Evolutionary conservation across 2,113 vertebrate genomes (phyloP).

Genomic region (Hypanus sabinus): DNA sequence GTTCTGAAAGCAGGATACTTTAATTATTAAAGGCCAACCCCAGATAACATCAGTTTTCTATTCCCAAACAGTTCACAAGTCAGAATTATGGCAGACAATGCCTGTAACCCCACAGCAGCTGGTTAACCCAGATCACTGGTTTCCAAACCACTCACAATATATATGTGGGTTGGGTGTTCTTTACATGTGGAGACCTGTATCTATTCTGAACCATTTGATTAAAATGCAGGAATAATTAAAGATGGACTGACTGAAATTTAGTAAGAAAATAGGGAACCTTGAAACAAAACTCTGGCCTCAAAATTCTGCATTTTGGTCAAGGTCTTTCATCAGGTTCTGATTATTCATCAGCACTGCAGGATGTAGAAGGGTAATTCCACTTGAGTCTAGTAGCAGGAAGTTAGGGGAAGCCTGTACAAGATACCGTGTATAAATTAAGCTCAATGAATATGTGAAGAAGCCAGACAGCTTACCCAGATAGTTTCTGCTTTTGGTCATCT

Average conservation of each 20-base stretch:
- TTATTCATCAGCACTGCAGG: neutral
- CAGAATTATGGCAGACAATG: too few relatives aligned
- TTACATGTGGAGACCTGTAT: too few relatives aligned
- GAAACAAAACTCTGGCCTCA: neutral
- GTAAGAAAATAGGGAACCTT: neutral
- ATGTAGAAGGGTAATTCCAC: neutral
- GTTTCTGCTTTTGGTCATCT: constrained; percentile 57
- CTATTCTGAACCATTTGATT: too few relatives aligned
- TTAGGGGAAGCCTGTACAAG: neutral
- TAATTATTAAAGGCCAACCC: too few relatives aligned
- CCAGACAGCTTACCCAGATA: constrained; percentile 52
- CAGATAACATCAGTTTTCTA: too few relatives aligned
- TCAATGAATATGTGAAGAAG: neutral
- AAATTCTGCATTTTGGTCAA: neutral
- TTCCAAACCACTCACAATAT: too few relatives aligned
- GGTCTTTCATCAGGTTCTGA: too few relatives aligned
- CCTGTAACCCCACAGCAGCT: too few relatives aligned
- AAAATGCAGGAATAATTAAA: neutral
- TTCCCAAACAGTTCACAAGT: too few relatives aligned
- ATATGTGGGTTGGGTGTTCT: too few relatives aligned
- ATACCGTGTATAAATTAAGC: neutral
- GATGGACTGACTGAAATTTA: neutral
- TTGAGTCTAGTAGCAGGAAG: neutral
- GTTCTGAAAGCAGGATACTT: too few relatives aligned
- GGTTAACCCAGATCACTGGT: too few relatives aligned